A percentile compares a stretch with the other conserved stretches of the same genome.
These are phyloP conservation scores for Acanthococcus lagerstroemiae DNA, from an alignment of 2,888 invertebrate species.

Conservation along the genomic window DNA sequence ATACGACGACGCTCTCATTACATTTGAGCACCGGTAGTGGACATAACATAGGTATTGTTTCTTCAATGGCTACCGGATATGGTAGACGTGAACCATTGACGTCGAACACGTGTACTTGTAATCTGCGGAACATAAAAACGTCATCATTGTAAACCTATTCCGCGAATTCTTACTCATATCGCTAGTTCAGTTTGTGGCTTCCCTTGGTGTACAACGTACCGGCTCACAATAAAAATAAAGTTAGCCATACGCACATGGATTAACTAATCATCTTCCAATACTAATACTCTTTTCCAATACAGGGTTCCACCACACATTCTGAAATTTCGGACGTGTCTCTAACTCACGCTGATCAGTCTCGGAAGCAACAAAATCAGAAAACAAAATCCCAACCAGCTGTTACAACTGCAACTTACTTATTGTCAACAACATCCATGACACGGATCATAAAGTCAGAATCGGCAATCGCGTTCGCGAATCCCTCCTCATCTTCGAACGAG, in stretches of 20 bases:
- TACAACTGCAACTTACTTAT: constrained; percentile 17
- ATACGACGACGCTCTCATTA: constrained; percentile 2
- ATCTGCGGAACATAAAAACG: constrained; percentile 45
- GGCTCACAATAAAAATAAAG: background rate
- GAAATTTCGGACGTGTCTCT: too few species aligned
- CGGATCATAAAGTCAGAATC: constrained; percentile 19
- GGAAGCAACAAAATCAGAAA: too few species aligned
- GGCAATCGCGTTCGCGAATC: constrained; percentile 1
- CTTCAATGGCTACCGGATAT: background rate
- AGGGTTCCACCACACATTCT: too few species aligned
- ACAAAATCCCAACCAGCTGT: too few species aligned
- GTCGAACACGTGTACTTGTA: constrained; percentile 57
- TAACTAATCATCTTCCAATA: too few species aligned
- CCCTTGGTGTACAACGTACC: background rate
- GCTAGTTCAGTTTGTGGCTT: too few species aligned
- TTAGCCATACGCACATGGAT: too few species aligned
- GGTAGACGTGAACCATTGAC: constrained; percentile 35
- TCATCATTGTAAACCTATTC: too few species aligned
- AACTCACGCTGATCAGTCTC: too few species aligned
- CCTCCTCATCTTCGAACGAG: background rate
- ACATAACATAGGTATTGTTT: constrained; percentile 1
- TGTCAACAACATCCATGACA: constrained; percentile 13
- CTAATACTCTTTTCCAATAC: too few species aligned
- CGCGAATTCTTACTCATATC: too few species aligned
- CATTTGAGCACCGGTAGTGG: background rate